Base-by-base conservation (phyloP, 2,888 invertebrate species). In the Euclidia mi region DNA sequence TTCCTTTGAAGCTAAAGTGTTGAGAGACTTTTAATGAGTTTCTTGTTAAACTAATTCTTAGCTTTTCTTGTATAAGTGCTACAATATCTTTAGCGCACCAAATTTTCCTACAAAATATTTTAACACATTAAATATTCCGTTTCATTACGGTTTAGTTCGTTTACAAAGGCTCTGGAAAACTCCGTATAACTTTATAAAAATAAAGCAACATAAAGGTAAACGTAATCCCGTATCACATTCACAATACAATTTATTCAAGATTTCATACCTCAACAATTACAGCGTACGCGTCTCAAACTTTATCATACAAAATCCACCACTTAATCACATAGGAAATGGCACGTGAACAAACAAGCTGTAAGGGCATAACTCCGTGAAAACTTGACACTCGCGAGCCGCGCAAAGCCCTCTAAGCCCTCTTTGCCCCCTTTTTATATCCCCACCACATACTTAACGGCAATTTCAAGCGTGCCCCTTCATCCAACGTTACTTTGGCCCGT, bases 371-470 rank as follows among this genome's bases (percentile, higher is more conserved):
- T 87, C 85, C 79, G 77, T 72, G 74, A 72, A 72, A 89, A 90
- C 85, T 90, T 88, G 82, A 78, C 84, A 81, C 87, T 83, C 81
- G 81, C 80, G 82, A 82, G 75, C 81, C 82, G 78, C 76, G 77
- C 74, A 88, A 92, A 92, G 89, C 88, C 85, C 76, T 68, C 77
- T 92, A 92, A 93, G 91, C 91, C 91, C 85, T 83, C 88, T 88
- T 86, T 85, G 76, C 88, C 87, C 83, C 86, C 88, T 85, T 88
- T 88, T 90, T 88, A 86, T 88, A 87, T 81, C 81, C 79, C 87
- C 85, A 84, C 88, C 90, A 89, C 90, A 90, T 89, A 92, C 92
- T 92, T 92, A 92, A 84, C 85, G 85, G 84, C 85, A 89, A 92
- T 89, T 89, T 85, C 79, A 78, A 85, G 83, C 82, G 81, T 74